Conservation (phyloP, 2,113 vertebrate species). For the Picathartes gymnocephalus region DNA sequence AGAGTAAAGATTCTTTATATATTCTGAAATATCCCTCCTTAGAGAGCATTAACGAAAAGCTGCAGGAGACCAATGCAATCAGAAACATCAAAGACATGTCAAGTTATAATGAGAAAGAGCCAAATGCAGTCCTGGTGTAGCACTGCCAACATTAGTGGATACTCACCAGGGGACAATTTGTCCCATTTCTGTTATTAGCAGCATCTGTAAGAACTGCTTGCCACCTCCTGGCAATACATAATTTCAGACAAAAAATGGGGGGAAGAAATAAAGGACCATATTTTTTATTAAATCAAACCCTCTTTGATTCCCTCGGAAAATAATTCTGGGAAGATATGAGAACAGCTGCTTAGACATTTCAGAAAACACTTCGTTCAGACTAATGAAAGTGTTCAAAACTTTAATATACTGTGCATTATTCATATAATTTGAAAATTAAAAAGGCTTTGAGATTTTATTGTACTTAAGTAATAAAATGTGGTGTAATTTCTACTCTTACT, state of each 20-base stretch:
- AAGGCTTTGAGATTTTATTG: neutral
- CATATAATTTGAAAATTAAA: neutral
- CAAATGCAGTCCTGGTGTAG: neutral
- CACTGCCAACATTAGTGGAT: neutral
- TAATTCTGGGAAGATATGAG: neutral
- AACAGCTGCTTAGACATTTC: neutral
- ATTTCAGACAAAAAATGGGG: neutral
- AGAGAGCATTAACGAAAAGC: neutral
- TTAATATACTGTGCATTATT: neutral
- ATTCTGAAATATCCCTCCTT: slow-evolving; percentile 12
- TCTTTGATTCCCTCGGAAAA: neutral
- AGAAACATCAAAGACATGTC: slow-evolving; percentile 39
- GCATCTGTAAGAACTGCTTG: slow-evolving; percentile 34
- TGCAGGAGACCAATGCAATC: slow-evolving; percentile 48
- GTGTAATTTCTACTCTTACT: neutral
- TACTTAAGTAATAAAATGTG: neutral
- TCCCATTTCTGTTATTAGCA: slow-evolving; percentile 41
- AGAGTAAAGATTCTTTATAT: slow-evolving; percentile 14
- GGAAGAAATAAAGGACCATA: neutral
- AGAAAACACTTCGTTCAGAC: neutral
- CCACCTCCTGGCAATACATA: slow-evolving; percentile 19
- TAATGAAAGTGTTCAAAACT: neutral
- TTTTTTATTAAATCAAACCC: neutral
- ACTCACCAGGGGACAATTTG: slow-evolving; percentile 18
- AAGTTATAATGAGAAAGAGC: slow-evolving; percentile 27